These are phyloP conservation scores for Mesembrinibis cayennensis DNA, from an alignment of 2,113 vertebrate genomes.

Conservation along the genomic window DNA sequence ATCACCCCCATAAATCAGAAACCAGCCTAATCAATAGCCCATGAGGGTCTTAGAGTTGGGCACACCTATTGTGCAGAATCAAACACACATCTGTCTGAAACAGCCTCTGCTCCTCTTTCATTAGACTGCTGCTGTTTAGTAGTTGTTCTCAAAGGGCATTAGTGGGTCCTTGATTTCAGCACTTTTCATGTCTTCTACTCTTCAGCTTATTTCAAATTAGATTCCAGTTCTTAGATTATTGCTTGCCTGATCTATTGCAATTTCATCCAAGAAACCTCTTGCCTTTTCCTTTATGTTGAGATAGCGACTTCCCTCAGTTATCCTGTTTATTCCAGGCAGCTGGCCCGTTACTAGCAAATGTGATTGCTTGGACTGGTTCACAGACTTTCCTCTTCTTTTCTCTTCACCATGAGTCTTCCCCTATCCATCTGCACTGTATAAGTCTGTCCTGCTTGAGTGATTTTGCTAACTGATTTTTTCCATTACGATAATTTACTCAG, in stretches of 20 bases:
- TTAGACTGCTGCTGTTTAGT: not conserved
- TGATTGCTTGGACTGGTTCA: not conserved
- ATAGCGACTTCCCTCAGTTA: not conserved
- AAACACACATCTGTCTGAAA: not conserved
- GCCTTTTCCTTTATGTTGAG: not conserved
- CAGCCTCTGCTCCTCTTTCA: not conserved
- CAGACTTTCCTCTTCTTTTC: not conserved
- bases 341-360: not conserved
- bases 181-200: not conserved
- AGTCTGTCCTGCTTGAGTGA: not conserved
- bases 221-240: not conserved
- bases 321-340: not conserved
- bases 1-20: not conserved
- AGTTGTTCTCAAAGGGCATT: not conserved
- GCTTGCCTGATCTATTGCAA: not conserved
- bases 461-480: not conserved
- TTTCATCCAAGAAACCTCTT: not conserved
- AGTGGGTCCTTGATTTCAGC: not conserved
- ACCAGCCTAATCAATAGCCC: not conserved
- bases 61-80: not conserved
- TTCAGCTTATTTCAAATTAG: not conserved
- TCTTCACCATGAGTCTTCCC: not conserved
- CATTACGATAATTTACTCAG: not conserved
- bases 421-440: not conserved
- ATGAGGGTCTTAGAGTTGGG: not conserved